Evolutionary conservation across 2,888 invertebrate species (phyloP), one percentile per base, ranked within the genome.

Genomic region (Eumacrocentrus americanus): DNA sequence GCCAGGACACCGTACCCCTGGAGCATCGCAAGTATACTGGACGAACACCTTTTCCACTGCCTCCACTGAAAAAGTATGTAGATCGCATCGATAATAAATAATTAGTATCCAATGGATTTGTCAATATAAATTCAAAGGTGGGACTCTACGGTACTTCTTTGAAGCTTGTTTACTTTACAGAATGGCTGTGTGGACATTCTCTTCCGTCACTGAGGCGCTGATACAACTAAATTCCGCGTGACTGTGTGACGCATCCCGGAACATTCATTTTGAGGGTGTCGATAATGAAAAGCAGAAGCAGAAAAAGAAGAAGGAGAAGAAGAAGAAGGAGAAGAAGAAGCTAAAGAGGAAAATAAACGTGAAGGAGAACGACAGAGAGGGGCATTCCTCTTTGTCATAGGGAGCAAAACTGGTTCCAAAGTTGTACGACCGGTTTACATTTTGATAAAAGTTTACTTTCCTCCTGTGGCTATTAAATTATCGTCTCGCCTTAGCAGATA

Each of bases 21-120:
- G 89, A 84, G 73, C 91, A 91, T 23, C 91, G 85, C 51, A 91
- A 85, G 81, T 91, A 91, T 35, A 91, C 89, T 0, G 91, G 91
- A 35, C 89, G 88, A 50, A 91, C 90, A 2, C 88, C 90, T 56
- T 89, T 84, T 60, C 85, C 80, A 59, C 80, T 78, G 57, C 80
- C 86, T 5, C 89, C 88, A 74, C 89, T 89, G 82, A 35, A 86
- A 86, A 63, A 78, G 75, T 18, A 48, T 44, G 2, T 25, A 34
- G 2, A 14, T 23, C 34, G 7, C n/a, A n/a, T n/a, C n/a, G 20
- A 16, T 12, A 29, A 29, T 3, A 14, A 37, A 35, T 29, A 16
- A 40, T 25, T 16, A 16, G 11, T 18, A 23, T 29, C 9, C n/a
- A 23, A 12, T 29, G 3, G 7, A 16, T 14, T 25, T 44, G 44